Evolutionary conservation across 1,140 invertebrate species (phyloP), one percentile per base, ranked within the genome.

Genomic region (Luehdorfia chinensis): DNA sequence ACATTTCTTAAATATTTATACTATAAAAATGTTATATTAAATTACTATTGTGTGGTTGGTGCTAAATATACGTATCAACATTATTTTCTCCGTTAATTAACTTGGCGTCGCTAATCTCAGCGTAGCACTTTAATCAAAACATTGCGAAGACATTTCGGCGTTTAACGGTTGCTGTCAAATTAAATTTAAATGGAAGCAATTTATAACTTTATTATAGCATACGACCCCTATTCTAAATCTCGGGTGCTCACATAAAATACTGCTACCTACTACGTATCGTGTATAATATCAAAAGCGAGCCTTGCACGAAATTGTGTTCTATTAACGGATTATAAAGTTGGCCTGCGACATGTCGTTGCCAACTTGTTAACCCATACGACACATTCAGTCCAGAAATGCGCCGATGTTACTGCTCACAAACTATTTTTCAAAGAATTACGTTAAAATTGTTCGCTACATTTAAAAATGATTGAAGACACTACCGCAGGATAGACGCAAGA

Each of bases 121-220:
- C 34, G 37, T 32, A 43, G 32, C 65, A 60, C 50, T 79, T 79
- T 73, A 77, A 81, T 79, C 74, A 76, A 75, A 80, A 75, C 68
- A 70, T 73, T 67, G 65, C 64, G 46, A 66, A 50, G 59, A 59
- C 67, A 79, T 67, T 71, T 67, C 56, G 59, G 54, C 60, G 67
- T 74, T 75, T 72, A 76, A 72, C 63, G 64, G 55, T 55, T 51
- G 62, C 68, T 77, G 80, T 79, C 80, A 83, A 80, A 85, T 85
- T 80, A 79, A 84, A 77, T 83, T 81, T 83, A 77, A 85, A 80
- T 77, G 65, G 70, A 66, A 73, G 75, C 78, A 80, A 85, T 83
- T 83, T 79, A 83, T 79, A 67, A 76, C 78, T 83, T 80, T 79
- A 79, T 77, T 84, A 83, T 75, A 57, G 67, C 66, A 83, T 62